A percentile compares a stretch with the other conserved stretches of the same genome.
Evolutionary conservation across 2,888 invertebrate species (phyloP).

Genomic region (Hartigia nigra): DNA sequence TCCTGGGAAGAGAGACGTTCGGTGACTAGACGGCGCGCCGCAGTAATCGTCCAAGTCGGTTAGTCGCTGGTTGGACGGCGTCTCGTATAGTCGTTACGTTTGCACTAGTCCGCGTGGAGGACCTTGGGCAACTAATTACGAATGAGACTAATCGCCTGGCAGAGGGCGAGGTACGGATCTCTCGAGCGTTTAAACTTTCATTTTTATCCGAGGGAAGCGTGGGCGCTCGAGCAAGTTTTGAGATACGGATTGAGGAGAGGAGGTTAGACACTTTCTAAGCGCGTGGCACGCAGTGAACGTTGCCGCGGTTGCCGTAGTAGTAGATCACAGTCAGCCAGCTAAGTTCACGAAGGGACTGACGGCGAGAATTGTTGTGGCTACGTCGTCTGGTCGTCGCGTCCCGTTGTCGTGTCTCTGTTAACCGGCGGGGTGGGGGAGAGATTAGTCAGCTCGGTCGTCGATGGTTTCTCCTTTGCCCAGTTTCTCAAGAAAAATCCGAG

Average conservation of each 20-base stretch:
- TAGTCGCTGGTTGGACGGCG: neutral
- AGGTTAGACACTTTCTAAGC: constrained; percentile 37
- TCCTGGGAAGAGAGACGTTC: neutral
- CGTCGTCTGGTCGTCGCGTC: neutral
- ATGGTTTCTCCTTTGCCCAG: neutral
- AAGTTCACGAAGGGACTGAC: neutral
- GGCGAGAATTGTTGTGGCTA: neutral
- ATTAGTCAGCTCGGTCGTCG: neutral
- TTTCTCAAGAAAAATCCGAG: neutral
- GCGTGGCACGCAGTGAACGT: constrained; percentile 23
- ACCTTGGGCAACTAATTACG: neutral
- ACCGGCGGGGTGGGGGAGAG: neutral
- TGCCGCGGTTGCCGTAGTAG: neutral
- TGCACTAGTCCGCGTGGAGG: neutral
- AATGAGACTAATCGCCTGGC: constrained; percentile 1
- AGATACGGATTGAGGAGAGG: constrained; percentile 16
- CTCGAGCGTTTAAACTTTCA: constrained; percentile 34
- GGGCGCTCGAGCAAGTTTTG: constrained; percentile 23
- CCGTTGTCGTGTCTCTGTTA: neutral
- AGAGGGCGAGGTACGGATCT: constrained; percentile 2
- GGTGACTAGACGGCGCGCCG: neutral
- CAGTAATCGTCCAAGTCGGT: neutral
- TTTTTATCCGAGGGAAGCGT: constrained; percentile 34
- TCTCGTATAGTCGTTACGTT: neutral
- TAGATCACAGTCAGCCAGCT: neutral